Evolutionary conservation across 2,888 invertebrate genomes (phyloP).

Genomic region (Polia nebulosa): DNA sequence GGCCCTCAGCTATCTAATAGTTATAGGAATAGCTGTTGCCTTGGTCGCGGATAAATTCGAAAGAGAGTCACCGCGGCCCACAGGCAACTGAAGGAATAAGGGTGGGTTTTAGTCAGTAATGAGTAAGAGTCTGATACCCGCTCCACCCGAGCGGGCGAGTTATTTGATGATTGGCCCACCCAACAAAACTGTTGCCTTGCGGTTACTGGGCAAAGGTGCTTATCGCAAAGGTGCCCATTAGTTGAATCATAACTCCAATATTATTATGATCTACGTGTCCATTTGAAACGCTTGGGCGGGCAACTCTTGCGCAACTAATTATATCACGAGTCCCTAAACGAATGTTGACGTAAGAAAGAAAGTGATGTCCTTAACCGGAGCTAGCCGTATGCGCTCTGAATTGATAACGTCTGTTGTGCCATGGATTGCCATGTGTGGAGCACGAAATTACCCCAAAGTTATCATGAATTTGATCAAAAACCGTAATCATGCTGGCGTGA

Average conservation of each 20-base stretch:
- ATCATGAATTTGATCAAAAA: neutral
- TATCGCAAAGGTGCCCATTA: neutral
- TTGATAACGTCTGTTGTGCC: conserved; percentile 72
- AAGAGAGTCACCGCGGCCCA: too few species aligned
- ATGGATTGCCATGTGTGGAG: conserved; percentile 21
- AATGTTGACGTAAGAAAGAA: conserved; percentile 85
- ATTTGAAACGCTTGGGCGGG: neutral
- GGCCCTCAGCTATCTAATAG: too few species aligned
- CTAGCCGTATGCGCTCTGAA: conserved; percentile 76
- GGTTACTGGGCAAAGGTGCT: too few species aligned
- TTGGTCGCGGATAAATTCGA: too few species aligned
- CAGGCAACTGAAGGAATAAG: too few species aligned
- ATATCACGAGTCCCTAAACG: conserved; percentile 80
- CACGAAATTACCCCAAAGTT: conserved; percentile 21
- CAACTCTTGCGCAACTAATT: conserved; percentile 76
- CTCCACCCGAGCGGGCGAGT: too few species aligned
- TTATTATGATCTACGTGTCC: conserved; percentile 35
- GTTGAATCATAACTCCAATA: conserved; percentile 6
- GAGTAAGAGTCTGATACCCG: too few species aligned
- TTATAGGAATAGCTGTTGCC: too few species aligned
- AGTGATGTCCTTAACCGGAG: conserved; percentile 85
- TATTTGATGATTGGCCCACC: too few species aligned
- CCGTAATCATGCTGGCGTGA: neutral
- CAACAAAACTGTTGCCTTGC: too few species aligned
- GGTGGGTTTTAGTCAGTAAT: too few species aligned